Conservation (phyloP, 2,113 vertebrate genomes). For the Psittacula cyanocephala region DNA sequence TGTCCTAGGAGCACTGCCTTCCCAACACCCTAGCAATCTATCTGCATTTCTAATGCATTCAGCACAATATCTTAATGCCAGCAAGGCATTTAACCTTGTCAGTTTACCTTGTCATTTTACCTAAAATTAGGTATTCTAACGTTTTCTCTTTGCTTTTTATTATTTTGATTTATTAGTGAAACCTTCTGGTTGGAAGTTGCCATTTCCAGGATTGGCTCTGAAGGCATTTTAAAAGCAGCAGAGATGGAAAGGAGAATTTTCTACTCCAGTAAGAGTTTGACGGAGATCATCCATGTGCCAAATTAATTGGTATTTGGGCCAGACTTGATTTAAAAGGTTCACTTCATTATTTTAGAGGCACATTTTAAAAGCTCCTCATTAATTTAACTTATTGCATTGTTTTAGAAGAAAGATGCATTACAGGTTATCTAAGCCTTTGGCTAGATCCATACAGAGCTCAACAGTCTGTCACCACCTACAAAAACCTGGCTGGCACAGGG, state of each 20-base stretch:
- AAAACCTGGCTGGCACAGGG: background rate
- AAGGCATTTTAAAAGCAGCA: background rate
- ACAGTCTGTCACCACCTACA: background rate
- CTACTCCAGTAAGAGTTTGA: background rate
- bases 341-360: background rate
- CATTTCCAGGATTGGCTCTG: background rate
- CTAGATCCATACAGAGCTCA: background rate
- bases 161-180: conserved; percentile 37
- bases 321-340: background rate
- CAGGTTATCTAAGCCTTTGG: background rate
- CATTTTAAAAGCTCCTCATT: background rate
- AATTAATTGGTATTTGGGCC: background rate
- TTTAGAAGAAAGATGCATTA: background rate
- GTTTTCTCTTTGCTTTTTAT: background rate
- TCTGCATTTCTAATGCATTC: conserved; percentile 43
- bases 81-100: conserved; percentile 39
- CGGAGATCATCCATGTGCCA: background rate
- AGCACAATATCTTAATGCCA: background rate
- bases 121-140: conserved; percentile 37
- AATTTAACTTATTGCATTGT: background rate
- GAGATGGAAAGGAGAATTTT: background rate
- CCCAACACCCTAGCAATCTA: background rate
- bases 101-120: conserved; percentile 42
- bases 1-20: background rate
- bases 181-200: background rate